These are phyloP conservation scores for Sebastes dallii DNA, from an alignment of 2,797 vertebrate species.

Conservation along the genomic window DNA sequence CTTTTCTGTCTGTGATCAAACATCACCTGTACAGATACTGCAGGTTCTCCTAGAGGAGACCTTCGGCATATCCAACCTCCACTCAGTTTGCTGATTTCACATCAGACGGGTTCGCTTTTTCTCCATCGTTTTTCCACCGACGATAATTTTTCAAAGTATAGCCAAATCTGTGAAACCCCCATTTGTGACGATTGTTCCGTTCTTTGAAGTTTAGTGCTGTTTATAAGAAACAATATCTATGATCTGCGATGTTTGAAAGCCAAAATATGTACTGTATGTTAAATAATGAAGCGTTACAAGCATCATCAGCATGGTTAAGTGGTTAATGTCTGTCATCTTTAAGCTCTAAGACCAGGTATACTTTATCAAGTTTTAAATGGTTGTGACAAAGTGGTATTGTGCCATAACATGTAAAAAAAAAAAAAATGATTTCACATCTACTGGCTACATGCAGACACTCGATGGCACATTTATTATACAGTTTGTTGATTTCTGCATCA, in stretches of 20 bases:
- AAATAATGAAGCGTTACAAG: constrained; percentile 51
- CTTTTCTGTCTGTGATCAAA: constrained; percentile 27
- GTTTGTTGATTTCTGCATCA: constrained; percentile 34
- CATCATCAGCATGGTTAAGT: constrained; percentile 70
- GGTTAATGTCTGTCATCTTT: constrained; percentile 65
- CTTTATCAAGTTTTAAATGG: constrained; percentile 54
- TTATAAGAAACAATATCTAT: constrained; percentile 63
- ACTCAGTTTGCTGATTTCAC: constrained; percentile 17
- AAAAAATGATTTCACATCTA: constrained; percentile 15
- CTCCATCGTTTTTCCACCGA: not conserved
- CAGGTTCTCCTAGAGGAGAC: not conserved
- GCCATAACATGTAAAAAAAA: constrained; percentile 54
- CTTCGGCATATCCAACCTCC: not conserved
- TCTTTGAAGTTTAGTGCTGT: constrained; percentile 74
- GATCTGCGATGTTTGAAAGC: constrained; percentile 56
- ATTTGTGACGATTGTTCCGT: constrained; percentile 72
- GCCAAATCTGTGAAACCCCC: constrained; percentile 36
- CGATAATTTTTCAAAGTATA: constrained; percentile 41
- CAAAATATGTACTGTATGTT: constrained; percentile 74
- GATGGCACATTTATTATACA: not conserved
- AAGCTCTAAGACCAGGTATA: constrained; percentile 49
- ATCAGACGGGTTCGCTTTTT: not conserved
- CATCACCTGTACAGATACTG: constrained; percentile 53
- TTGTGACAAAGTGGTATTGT: constrained; percentile 65
- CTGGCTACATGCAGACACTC: constrained; percentile 22